Conservation (phyloP, 2,113 vertebrate genomes). For the Laticauda colubrina region DNA sequence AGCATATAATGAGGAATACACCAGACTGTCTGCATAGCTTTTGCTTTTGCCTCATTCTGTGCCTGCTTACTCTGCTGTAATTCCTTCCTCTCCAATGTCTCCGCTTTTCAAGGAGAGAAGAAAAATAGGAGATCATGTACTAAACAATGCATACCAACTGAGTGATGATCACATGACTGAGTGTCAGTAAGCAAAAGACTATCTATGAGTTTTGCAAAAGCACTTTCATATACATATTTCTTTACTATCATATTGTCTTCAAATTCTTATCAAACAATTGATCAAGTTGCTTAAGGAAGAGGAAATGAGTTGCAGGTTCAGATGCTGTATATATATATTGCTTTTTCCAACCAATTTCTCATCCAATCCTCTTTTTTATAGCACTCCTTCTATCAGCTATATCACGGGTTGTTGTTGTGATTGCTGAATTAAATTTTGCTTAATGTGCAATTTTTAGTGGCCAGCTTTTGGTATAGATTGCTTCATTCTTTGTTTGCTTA, state of each 20-base stretch:
- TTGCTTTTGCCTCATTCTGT: neutral
- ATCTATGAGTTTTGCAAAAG: neutral
- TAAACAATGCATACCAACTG: neutral
- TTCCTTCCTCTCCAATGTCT: neutral
- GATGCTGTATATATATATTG: neutral
- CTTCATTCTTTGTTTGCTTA: neutral
- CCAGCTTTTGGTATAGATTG: neutral
- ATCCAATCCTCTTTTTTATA: neutral
- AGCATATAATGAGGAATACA: neutral
- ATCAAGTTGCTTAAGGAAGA: neutral
- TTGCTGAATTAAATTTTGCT: neutral
- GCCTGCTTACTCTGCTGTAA: neutral
- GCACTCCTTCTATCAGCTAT: neutral
- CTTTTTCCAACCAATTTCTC: neutral
- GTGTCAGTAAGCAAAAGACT: neutral
- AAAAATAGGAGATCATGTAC: neutral
- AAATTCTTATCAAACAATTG: neutral
- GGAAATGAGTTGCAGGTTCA: neutral
- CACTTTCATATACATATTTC: neutral
- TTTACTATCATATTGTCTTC: neutral
- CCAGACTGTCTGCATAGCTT: neutral
- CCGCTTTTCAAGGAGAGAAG: neutral
- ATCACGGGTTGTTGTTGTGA: neutral
- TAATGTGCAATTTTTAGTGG: neutral
- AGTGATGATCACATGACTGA: neutral